Base-by-base conservation (phyloP, 2,888 invertebrate species). In the Phalera bucephala region DNA sequence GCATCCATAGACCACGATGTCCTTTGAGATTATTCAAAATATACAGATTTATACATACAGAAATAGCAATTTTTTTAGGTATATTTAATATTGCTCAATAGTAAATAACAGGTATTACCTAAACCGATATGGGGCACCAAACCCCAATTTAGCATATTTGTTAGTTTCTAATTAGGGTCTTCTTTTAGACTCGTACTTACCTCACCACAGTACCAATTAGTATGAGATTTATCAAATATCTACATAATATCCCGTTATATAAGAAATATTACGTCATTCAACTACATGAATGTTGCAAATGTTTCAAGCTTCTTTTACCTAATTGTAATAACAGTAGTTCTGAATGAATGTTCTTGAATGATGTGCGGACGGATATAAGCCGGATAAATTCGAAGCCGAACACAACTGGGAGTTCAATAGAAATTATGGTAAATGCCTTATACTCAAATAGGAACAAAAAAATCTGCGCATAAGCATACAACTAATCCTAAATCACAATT, bases 331-430 rank as follows among this genome's bases (percentile, higher is more conserved):
- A 31, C 39, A 33, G 33, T 22, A 15, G 36, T 50, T 52, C 40
- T 28, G 33, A 37, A 37, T 37, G 27, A 21, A 36, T 7, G 10
- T 25, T 21, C 3, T 9, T 8, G 32, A 37, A 39, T 33, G 21
- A 29, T 28, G 19, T 31, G 51, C 47, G 56, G 56, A 59, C 59
- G 52, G 52, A 52, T 36, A 44, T 40, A 31, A 55, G 52, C 51
- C 40, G 45, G 36, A 50, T 32, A 8, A 4, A 9, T 9, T 9
- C 1, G 22, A 40, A 51, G 45, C 55, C 32, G 11, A 39, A 49
- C 38, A 3, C 25, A 40, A 37, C 27, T 3, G 37, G 34, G 28
- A 12, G 29, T 12, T 33, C 13, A 34, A 32, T 25, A 19, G 17
- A 7, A 34, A 38, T 21, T 25, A 33, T 26, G 23, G 17, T 22